Evolutionary conservation across 1,140 invertebrate species (phyloP), one percentile per base, ranked within the genome.

Genomic region (Apis laboriosa): DNA sequence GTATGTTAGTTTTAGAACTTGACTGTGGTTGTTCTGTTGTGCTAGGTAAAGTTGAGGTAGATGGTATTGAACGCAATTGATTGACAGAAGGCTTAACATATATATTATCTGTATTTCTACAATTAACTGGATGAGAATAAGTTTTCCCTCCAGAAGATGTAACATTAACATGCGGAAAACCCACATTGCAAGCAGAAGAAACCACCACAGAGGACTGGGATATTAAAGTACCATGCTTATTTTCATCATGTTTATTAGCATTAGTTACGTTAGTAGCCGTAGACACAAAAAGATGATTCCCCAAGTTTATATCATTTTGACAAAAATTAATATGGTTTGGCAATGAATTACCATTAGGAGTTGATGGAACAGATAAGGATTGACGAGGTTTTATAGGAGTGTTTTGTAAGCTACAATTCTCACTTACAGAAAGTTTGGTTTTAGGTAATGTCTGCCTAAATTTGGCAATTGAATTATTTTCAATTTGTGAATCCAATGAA

Each of bases 181-280:
- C 84, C 84, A 83, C 85, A 85, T 80, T 85, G 79, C 75, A 77
- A 28, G 84, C 88, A 86, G 78, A 61, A 11, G 88, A 85, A 78
- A 83, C 74, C 56, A 80, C 63, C 80, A 84, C 68, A n/a, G 55
- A 80, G 72, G 84, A 76, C 49, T 83, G 68, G 74, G 84, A 89
- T 77, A 84, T 91, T 90, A 91, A 43, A 83, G 84, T 55, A 53
- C 91, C 91, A 91, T 92, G 90, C 89, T 92, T 92, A 60, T 88
- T 87, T 82, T 87, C 84, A 21, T 53, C 13, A 28, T 75, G 70
- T 58, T 77, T 72, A 63, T 91, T 91, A 88, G 84, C 34, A 67
- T 88, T 90, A 75, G 73, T 84, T 15, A 53, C 67, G 78, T 90
- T 89, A 89, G 84, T 79, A 75, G 77, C 80, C 56, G 43, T 60